Percentiles rank a stretch among this genome's conserved stretches.
Conservation (phyloP, 2,888 invertebrate species). For the Coecobrya sp. region DNA sequence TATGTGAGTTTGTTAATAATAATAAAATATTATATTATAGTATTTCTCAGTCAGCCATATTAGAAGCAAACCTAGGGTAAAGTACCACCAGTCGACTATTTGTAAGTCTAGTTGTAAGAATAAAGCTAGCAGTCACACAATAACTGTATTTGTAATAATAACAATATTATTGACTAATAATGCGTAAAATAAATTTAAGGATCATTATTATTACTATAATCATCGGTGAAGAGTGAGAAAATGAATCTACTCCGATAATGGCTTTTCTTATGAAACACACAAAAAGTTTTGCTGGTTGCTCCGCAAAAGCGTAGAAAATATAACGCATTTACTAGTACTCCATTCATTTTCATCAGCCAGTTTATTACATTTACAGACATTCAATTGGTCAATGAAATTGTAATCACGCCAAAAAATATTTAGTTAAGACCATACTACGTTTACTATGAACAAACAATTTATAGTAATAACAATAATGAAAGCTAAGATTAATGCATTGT, state of each 20-base stretch:
- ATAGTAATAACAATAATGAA: constrained; percentile 11
- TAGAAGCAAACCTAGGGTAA: constrained; percentile 52
- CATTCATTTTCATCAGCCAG: constrained; percentile 69
- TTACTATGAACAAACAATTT: constrained; percentile 44
- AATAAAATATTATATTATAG: constrained; percentile 45
- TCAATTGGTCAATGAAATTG: constrained; percentile 67
- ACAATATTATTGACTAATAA: not conserved
- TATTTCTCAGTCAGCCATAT: constrained; percentile 78
- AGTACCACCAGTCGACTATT: constrained; percentile 68
- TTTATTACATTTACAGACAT: constrained; percentile 64
- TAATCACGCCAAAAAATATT: constrained; percentile 70
- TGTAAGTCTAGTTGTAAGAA: constrained; percentile 37
- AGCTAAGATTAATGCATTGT: constrained; percentile 45
- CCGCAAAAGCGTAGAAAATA: constrained; percentile 44
- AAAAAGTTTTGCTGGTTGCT: constrained; percentile 62
- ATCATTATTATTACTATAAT: not conserved
- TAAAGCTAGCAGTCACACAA: constrained; percentile 19
- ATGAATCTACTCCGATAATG: constrained; percentile 45
- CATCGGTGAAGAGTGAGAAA: constrained; percentile 27
- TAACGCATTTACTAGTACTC: constrained; percentile 55
- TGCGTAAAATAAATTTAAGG: constrained; percentile 27
- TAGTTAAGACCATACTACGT: constrained; percentile 55
- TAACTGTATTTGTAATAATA: constrained; percentile 15
- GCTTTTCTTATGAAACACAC: constrained; percentile 54
- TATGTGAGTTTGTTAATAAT: not conserved